A percentile compares a stretch with the other conserved stretches of the same genome.
Conservation (phyloP, 2,113 vertebrate genomes). For the Epinephelus lanceolatus region DNA sequence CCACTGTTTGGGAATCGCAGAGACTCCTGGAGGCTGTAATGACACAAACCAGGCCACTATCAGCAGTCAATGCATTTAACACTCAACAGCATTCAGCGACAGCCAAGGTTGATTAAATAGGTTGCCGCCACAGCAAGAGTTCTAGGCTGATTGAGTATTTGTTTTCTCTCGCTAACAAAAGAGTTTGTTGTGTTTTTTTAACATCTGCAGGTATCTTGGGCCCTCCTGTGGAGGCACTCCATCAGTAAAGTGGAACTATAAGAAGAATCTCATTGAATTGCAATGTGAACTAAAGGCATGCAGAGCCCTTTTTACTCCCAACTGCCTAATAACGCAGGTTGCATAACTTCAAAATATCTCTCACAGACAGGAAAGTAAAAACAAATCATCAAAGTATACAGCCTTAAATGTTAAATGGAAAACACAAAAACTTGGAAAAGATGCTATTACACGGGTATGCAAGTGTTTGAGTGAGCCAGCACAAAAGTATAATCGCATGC, state of each 20-base stretch:
- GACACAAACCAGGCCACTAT: conserved; percentile 56
- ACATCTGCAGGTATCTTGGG: conserved; percentile 59
- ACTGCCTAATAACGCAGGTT: background rate
- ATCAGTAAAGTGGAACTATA: conserved; percentile 52
- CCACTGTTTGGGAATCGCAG: conserved; percentile 26
- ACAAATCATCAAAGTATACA: background rate
- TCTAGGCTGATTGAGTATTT: conserved; percentile 66
- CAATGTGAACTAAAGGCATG: conserved; percentile 23
- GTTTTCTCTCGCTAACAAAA: conserved; percentile 60
- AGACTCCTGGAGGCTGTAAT: conserved; percentile 51
- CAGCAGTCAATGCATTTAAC: conserved; percentile 59
- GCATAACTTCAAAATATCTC: background rate
- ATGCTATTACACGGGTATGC: background rate
- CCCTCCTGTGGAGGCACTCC: conserved; percentile 51
- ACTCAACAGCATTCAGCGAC: conserved; percentile 55
- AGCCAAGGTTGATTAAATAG: conserved; percentile 71
- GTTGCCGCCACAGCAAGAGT: conserved; percentile 48
- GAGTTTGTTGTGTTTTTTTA: conserved; percentile 51
- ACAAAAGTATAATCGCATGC: conserved; percentile 6
- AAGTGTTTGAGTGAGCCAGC: background rate
- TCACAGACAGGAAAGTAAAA: background rate
- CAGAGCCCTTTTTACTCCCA: conserved; percentile 6
- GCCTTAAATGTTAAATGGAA: background rate
- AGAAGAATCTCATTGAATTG: conserved; percentile 44
- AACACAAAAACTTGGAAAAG: background rate